Conservation (phyloP, 2,113 vertebrate species). For the Pseudois nayaur region DNA sequence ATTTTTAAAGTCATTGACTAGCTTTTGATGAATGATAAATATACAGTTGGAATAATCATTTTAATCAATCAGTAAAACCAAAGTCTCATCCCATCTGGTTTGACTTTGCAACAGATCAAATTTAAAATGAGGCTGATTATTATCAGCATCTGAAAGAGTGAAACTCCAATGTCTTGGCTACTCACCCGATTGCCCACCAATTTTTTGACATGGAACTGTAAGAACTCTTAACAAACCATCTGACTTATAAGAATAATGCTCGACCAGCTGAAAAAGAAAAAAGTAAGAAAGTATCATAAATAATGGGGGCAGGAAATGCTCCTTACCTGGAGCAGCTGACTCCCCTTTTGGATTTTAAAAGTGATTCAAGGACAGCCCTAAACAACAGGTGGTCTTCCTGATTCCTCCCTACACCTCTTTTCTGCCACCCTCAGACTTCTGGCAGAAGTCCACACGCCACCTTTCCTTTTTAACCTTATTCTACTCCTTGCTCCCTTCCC, state of each 20-base stretch:
- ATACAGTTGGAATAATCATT: background rate
- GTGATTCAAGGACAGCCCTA: background rate
- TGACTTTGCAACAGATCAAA: background rate
- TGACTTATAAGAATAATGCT: conserved; percentile 97
- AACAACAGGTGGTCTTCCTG: background rate
- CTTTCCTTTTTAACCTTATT: background rate
- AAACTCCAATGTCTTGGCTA: background rate
- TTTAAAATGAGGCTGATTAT: accelerated
- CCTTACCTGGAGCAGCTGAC: too few relatives aligned
- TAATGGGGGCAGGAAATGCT: background rate
- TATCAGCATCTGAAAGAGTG: background rate
- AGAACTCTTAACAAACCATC: conserved; percentile 93
- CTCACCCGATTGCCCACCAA: conserved; percentile 79
- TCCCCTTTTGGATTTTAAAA: background rate
- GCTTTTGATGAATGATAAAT: background rate
- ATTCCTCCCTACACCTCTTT: background rate
- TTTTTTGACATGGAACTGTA: conserved; percentile 82
- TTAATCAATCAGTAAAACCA: background rate
- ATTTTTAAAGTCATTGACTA: background rate
- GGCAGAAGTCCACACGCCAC: background rate
- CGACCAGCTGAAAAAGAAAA: conserved; percentile 87
- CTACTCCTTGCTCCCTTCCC: too few relatives aligned
- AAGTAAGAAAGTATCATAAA: accelerated
- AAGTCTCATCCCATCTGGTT: background rate
- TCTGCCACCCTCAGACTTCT: background rate